Evolutionary conservation across 1,140 invertebrate species (phyloP).

Genomic region (Sycophaga agraensis): DNA sequence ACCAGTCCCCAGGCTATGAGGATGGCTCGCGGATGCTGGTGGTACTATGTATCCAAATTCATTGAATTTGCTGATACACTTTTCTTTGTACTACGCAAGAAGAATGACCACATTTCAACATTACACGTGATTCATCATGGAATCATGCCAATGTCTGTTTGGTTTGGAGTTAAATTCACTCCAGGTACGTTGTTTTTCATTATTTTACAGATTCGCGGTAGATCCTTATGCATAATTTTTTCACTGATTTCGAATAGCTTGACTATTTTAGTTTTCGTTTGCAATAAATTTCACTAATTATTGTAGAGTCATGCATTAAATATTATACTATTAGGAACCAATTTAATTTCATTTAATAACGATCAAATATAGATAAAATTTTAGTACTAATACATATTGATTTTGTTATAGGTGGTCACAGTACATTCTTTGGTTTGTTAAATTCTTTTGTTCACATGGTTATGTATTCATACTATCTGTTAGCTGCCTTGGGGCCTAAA

Average conservation of each 20-base stretch:
- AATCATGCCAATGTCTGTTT: constrained; percentile 88
- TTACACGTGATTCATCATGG: constrained; percentile 92
- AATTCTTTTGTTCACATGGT: constrained; percentile 89
- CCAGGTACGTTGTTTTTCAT: too few species aligned
- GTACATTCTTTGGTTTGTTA: constrained; percentile 78
- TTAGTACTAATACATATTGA: too few species aligned
- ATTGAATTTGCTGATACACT: constrained; percentile 84
- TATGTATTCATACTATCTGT: constrained; percentile 90
- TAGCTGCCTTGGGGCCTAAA: constrained; percentile 81
- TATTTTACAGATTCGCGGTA: too few species aligned
- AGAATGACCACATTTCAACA: constrained; percentile 82
- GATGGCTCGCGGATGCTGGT: constrained; percentile 80
- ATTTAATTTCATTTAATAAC: background rate
- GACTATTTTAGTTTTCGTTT: background rate
- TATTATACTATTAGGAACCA: background rate
- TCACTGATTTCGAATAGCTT: too few species aligned
- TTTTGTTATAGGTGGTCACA: constrained; percentile 67
- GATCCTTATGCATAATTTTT: background rate
- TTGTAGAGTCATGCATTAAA: too few species aligned
- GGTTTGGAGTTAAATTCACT: constrained; percentile 90
- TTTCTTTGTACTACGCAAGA: constrained; percentile 84
- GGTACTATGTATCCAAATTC: constrained; percentile 88
- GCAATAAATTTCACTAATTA: too few species aligned
- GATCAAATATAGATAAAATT: constrained; percentile 24
- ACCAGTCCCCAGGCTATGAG: constrained; percentile 72